phyloP scores from a whole-genome alignment of 2,113 vertebrate species.

The Vireo altiloquus region DNA sequence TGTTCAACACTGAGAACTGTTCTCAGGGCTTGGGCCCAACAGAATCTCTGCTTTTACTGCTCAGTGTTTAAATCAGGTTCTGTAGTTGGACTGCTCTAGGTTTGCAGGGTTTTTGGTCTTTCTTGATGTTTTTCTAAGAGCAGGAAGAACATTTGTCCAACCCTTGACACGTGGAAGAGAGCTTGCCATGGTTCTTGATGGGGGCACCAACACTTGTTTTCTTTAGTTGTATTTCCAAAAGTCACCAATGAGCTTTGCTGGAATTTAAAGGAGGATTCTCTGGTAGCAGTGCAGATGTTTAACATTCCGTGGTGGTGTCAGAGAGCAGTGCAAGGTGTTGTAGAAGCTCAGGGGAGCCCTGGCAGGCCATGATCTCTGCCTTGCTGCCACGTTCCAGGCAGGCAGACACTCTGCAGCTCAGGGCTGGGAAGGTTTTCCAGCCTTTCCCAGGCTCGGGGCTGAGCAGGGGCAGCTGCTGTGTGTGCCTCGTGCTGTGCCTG shows the following conservation, averaged over 20 bases:
- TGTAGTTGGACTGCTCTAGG: not conserved
- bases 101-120: not conserved
- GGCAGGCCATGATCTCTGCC: not conserved
- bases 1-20: not conserved
- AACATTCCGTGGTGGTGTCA: rapidly evolving
- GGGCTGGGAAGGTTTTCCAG: not conserved
- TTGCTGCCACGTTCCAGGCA: rapidly evolving
- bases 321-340: rapidly evolving
- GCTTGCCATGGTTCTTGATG: not conserved
- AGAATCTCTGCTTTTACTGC: not conserved
- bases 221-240: rapidly evolving
- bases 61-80: not conserved
- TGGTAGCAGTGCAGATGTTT: not conserved
- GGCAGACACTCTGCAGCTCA: not conserved
- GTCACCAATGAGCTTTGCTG: not conserved
- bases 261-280: not conserved
- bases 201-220: not conserved
- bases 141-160: not conserved
- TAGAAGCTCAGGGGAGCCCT: not conserved
- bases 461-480: not conserved
- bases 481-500: not conserved
- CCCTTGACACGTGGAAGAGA: not conserved
- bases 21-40: not conserved
- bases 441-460: not conserved
- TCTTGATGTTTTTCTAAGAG: not conserved